Evolutionary conservation across 2,888 invertebrate species (phyloP), one percentile per base, ranked within the genome.

Genomic region (Callyntrura sp.): DNA sequence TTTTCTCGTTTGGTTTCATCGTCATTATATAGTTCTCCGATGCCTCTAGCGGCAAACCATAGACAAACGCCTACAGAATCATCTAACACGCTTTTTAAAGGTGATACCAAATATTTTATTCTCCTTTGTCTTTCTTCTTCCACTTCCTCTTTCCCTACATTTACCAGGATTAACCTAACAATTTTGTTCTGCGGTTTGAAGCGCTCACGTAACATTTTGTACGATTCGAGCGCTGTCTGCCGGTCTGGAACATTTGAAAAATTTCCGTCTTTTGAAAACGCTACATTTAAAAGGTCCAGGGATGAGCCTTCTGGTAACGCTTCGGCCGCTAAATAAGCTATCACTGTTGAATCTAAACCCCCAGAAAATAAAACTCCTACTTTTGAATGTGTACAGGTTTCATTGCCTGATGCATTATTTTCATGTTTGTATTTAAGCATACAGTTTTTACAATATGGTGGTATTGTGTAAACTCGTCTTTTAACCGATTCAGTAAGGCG

Each of bases 11-110:
- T 93, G 65, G 93, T 92, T 17, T 90, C 57, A 12, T 14, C 57
- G n/a, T 82, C 65, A 20, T 87, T 84, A 9, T 55, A 14, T 1
- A 95, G 82, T n/a, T 90, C 82, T 78, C 96, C 97, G 91, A 95
- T 94, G 3, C 97, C 98, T 93, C 97, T 95, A 73, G 98, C 96
- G 28, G 99, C 99, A 96, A 99, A 99, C 99, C 99, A 99, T 70
- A 98, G 95, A n/a, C 98, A 99, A 94, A 97, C 97, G 0, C 99
- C 99, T 81, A 99, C 96, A 94, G 98, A 98, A 94, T 99, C 99
- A 95, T 99, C 99, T 76, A 99, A 95, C 89, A 99, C 96, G 0
- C 98, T 98, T 92, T 96, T 95, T 84, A 97, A 95, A 0, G 99
- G 99, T 94, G 97, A 96, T 68, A 99, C 96, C 90, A 99, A 95